Conservation (phyloP, 2,113 vertebrate species). For the Austrofundulus limnaeus region DNA sequence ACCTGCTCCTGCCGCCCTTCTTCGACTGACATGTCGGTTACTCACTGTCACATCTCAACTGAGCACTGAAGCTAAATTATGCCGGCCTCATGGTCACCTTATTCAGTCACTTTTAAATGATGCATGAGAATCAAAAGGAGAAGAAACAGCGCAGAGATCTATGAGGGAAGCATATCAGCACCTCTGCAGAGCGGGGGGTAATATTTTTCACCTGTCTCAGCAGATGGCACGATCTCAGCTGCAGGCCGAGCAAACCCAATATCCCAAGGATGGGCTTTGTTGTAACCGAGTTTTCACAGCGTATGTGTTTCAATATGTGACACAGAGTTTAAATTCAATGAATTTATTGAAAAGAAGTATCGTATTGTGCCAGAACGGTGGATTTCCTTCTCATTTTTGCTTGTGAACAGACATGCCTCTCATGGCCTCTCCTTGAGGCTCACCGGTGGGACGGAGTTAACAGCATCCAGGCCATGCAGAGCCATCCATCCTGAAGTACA, state of each 20-base stretch:
- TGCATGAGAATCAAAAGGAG: slow-evolving; percentile 45
- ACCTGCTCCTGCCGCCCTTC: slow-evolving; percentile 14
- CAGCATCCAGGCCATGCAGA: slow-evolving; percentile 52
- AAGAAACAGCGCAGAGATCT: slow-evolving; percentile 42
- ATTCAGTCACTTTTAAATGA: slow-evolving; percentile 52
- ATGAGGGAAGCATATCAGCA: slow-evolving; percentile 36
- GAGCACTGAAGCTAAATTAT: slow-evolving; percentile 45
- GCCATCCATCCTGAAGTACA: slow-evolving; percentile 75
- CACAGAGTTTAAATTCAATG: slow-evolving; percentile 60
- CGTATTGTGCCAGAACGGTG: slow-evolving; percentile 21
- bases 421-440: slow-evolving; percentile 67
- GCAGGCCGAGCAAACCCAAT: slow-evolving; percentile 69
- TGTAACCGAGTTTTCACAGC: slow-evolving; percentile 63
- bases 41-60: slow-evolving; percentile 46
- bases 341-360: slow-evolving; percentile 67
- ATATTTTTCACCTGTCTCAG: slow-evolving; percentile 60
- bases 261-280: slow-evolving; percentile 45
- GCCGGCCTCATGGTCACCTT: slow-evolving; percentile 26
- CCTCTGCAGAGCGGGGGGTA: slow-evolving; percentile 33
- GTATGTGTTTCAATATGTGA: slow-evolving; percentile 62
- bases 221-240: slow-evolving; percentile 53
- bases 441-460: slow-evolving; percentile 66
- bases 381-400: slow-evolving; percentile 32
- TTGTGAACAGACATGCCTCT: slow-evolving; percentile 40
- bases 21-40: slow-evolving; percentile 42